Percentiles rank a stretch among this genome's conserved stretches.
These are phyloP conservation scores for Latrodectus geometricus DNA, from an alignment of 1,140 invertebrate genomes.

Conservation along the genomic window DNA sequence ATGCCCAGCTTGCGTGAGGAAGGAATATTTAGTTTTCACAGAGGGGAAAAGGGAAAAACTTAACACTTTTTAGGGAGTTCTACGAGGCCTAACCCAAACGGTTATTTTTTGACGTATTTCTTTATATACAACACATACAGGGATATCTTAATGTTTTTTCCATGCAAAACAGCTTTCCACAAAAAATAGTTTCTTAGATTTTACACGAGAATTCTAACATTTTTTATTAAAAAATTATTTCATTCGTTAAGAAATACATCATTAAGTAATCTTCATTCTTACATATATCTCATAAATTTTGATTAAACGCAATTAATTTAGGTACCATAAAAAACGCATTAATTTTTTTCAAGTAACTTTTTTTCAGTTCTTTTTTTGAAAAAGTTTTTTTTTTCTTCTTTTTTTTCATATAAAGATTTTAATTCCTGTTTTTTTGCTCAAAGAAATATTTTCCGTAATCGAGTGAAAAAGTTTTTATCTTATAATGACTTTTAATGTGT, in stretches of 20 bases:
- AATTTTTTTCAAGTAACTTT: conserved; percentile 16
- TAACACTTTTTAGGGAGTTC: background rate
- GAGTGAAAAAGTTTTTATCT: conserved; percentile 25
- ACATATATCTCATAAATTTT: conserved; percentile 60
- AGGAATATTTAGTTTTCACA: conserved; percentile 14
- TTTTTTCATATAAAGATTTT: background rate
- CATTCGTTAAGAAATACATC: conserved; percentile 32
- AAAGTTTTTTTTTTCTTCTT: background rate
- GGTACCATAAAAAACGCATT: conserved; percentile 45
- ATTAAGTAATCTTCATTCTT: conserved; percentile 62
- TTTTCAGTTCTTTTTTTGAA: background rate
- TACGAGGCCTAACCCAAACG: background rate
- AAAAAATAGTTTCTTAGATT: background rate
- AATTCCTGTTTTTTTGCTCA: background rate
- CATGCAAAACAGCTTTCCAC: conserved; percentile 36
- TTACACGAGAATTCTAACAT: background rate
- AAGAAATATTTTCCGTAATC: conserved; percentile 20
- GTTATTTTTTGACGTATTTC: conserved; percentile 29
- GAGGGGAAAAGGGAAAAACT: conserved; percentile 20
- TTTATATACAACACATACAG: conserved; percentile 28
- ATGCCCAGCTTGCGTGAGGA: conserved; percentile 31
- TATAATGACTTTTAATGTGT: conserved; percentile 16
- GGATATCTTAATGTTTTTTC: conserved; percentile 54
- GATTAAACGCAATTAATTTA: conserved; percentile 61
- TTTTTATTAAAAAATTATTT: background rate